Evolutionary conservation across 2,797 vertebrate species (phyloP).

Genomic region (Pempheris klunzingeri): DNA sequence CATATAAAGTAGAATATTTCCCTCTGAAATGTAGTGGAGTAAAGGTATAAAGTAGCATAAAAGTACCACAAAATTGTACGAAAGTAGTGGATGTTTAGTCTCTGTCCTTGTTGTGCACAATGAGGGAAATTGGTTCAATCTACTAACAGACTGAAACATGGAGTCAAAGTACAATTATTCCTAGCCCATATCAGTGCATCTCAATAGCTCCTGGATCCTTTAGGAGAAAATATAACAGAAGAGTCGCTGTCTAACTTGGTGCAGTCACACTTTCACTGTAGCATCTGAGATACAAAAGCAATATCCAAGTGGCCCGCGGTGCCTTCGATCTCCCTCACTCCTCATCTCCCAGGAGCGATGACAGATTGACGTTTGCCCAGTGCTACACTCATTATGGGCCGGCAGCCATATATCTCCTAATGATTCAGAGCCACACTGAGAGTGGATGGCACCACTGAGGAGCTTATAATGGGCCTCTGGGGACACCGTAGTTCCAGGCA

Average conservation of each 20-base stretch:
- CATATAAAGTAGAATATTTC: no score
- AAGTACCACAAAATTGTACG: no score
- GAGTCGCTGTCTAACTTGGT: conserved; percentile 4
- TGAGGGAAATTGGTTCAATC: not conserved
- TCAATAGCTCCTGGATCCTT: conserved; percentile 3
- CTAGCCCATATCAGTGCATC: not conserved
- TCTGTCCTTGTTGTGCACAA: not conserved
- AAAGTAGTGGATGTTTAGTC: not conserved
- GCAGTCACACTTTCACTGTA: conserved; percentile 27
- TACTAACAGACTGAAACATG: not conserved
- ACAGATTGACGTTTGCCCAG: conserved; percentile 59
- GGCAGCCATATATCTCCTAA: conserved; percentile 52
- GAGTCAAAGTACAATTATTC: not conserved
- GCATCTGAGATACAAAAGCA: conserved; percentile 34
- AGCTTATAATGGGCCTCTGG: conserved; percentile 67
- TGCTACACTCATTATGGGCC: conserved; percentile 58
- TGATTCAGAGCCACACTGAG: conserved; percentile 55
- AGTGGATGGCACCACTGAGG: conserved; percentile 52
- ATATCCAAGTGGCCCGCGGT: conserved; percentile 20
- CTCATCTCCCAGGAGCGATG: conserved; percentile 46
- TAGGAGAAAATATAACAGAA: not conserved
- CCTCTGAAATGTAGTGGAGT: no score
- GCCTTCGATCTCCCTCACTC: conserved; percentile 44
- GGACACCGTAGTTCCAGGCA: conserved; percentile 46
- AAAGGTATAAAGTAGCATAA: no score